Conservation (phyloP, 2,888 invertebrate species). For the Adineta ricciae region DNA sequence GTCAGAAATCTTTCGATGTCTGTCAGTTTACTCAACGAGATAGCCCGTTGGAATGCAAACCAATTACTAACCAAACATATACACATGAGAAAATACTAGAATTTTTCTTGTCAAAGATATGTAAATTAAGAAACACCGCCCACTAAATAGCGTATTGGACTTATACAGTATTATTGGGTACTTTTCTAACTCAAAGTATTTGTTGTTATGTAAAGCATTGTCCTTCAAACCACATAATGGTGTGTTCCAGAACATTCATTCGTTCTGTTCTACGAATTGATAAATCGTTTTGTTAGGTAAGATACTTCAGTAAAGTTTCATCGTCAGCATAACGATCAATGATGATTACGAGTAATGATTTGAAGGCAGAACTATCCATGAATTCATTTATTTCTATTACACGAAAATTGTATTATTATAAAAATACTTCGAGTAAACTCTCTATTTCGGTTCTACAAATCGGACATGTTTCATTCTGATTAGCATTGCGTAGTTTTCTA, state of each 20-base stretch:
- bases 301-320: too few species aligned
- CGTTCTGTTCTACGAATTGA: too few species aligned
- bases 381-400: too few species aligned
- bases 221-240: too few species aligned
- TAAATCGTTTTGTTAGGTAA: too few species aligned
- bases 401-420: background rate
- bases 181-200: too few species aligned
- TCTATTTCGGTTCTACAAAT: background rate
- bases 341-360: too few species aligned
- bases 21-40: background rate
- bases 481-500: background rate
- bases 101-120: background rate
- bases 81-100: background rate
- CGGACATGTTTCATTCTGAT: background rate
- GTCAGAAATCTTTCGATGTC: background rate
- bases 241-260: too few species aligned
- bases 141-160: background rate
- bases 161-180: background rate
- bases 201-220: too few species aligned
- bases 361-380: too few species aligned
- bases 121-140: background rate
- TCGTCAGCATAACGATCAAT: too few species aligned
- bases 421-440: background rate
- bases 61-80: background rate
- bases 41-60: background rate